Evolutionary conservation across 2,113 vertebrate genomes (phyloP), one percentile per base, ranked within the genome.

Genomic region (Epinephelus fuscoguttatus): DNA sequence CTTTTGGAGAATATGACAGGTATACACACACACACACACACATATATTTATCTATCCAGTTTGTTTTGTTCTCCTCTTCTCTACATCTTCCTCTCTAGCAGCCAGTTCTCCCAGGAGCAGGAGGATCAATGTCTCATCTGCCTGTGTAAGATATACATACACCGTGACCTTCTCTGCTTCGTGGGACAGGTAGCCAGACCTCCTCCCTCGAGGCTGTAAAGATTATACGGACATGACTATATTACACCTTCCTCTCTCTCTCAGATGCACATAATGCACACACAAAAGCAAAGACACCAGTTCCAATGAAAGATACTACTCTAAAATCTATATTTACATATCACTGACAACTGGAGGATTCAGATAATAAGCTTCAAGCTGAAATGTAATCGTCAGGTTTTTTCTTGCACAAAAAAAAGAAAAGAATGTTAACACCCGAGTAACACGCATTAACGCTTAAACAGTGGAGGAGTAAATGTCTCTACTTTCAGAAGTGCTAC

Each of bases 1-100:
- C 27, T 71, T 59, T 78, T 55, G 68, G 47, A 70, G 64, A 78
- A 68, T 73, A 59, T 74, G 52, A 71, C 30, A 56, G 19, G 11
- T 14, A 53, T 17, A 66, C 27, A 63, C 64, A 64, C 56, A 64
- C 33, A 61, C 60, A 76, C 49, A 76, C 61, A 68, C 63, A 45
- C 11, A 45, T 0, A 45, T 10, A 9, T 11, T 18, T 15, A 50
- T 6, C 25, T 4, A 42, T 7, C n/a, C 18, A 49, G 21, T 30
- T 45, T 66, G 23, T 74, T 74, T 75, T 70, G 50, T 67, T 70
- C 11, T 45, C 25, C 25, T 63, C 27, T 47, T 5, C 50, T 11
- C 60, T 37, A 2, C 56, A 67, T 56, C 45, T 23, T 68, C 64
- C 11, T 50, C 33, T 68, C 62, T 50, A 18, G 25, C 69, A 79